Evolutionary conservation across 2,888 invertebrate genomes (phyloP).

Genomic region (Acanthococcus lagerstroemiae): DNA sequence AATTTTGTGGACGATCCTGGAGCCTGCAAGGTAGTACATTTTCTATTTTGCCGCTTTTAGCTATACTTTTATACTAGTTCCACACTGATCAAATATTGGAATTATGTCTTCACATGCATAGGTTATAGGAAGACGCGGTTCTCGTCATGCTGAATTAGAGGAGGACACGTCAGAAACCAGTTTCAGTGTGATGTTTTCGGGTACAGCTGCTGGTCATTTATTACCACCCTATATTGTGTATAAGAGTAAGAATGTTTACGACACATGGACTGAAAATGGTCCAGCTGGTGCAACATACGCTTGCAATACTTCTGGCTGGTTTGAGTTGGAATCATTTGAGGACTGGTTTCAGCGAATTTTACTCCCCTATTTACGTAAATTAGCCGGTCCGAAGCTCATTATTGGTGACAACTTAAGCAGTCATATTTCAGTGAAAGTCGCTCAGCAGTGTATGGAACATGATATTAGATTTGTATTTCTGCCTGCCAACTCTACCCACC

Average conservation of each 20-base stretch:
- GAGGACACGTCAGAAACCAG: conserved; percentile 5
- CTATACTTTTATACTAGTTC: too few species aligned
- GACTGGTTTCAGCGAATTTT: conserved; percentile 22
- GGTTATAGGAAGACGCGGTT: not conserved
- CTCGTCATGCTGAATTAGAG: not conserved
- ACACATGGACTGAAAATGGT: conserved; percentile 36
- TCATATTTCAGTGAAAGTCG: not conserved
- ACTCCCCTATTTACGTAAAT: not conserved
- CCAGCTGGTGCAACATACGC: conserved; percentile 3
- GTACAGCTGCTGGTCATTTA: conserved; percentile 28
- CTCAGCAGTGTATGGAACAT: not conserved
- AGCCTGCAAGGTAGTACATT: not conserved
- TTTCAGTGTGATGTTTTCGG: conserved; percentile 3
- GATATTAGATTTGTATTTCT: conserved; percentile 10
- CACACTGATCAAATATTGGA: not conserved
- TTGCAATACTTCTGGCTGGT: conserved; percentile 25
- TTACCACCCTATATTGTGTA: conserved; percentile 40
- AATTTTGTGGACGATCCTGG: conserved; percentile 13
- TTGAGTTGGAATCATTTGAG: conserved; percentile 28
- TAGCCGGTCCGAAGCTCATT: not conserved
- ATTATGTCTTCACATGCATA: not conserved
- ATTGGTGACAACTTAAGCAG: conserved; percentile 9
- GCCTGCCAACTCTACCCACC: conserved; percentile 1
- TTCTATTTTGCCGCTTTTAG: too few species aligned
- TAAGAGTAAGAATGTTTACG: conserved; percentile 38